Conservation (phyloP, 2,888 invertebrate genomes). For the Arge pagana region DNA sequence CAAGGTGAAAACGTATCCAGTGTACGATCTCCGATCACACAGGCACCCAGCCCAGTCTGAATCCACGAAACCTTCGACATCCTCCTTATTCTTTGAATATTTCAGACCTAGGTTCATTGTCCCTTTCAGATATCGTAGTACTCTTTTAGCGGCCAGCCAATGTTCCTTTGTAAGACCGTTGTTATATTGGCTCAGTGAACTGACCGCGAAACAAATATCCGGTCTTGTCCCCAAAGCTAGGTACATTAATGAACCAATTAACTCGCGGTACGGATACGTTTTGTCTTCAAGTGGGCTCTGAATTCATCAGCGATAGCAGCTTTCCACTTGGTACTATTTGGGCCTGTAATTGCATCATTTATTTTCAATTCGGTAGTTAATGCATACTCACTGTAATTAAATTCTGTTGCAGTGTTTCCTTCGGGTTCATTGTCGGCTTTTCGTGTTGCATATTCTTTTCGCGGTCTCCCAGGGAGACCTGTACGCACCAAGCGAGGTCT, state of each 20-base stretch:
- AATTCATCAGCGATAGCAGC: conserved; percentile 19
- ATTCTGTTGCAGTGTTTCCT: no score
- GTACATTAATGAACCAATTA: conserved; percentile 25
- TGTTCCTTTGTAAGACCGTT: conserved; percentile 7
- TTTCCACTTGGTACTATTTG: no score
- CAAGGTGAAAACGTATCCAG: conserved; percentile 18
- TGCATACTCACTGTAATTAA: no score
- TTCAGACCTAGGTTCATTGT: conserved; percentile 13
- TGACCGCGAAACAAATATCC: conserved; percentile 17
- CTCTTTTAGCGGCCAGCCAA: conserved; percentile 22
- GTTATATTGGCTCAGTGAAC: conserved; percentile 23
- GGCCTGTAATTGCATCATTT: no score
- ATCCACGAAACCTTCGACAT: conserved; percentile 23
- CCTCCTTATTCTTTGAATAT: conserved; percentile 17
- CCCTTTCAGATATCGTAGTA: conserved; percentile 23
- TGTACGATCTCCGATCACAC: conserved; percentile 12
- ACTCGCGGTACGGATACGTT: conserved; percentile 5
- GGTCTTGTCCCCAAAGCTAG: conserved; percentile 20
- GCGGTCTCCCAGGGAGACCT: conserved; percentile 21
- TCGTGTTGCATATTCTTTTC: no score
- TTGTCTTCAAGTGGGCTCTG: conserved; percentile 22
- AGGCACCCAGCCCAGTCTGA: conserved; percentile 20
- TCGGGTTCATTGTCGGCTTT: no score
- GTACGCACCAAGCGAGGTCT: conserved; percentile 22
- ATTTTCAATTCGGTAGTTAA: no score